Base-by-base conservation (phyloP, 2,113 vertebrate species). In the Caranx melampygus region DNA sequence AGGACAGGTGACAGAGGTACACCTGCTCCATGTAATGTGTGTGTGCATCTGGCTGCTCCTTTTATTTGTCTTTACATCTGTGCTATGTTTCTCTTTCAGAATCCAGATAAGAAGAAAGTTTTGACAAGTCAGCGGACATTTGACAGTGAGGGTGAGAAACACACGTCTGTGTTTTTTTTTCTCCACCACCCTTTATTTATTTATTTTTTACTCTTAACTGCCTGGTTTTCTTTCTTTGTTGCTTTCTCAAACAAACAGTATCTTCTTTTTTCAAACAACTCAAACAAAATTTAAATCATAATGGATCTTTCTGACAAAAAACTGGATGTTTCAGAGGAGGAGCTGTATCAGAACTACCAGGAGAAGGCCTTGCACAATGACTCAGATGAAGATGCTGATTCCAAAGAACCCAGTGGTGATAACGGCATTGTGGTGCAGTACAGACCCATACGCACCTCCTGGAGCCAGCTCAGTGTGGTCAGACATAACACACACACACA, bases 331-430 rank as follows among this genome's bases (percentile, higher is more conserved):
- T 44, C 89, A 99, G 98, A 97, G 91, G 97, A 97, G 12, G 97
- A 97, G 66, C 90, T 99, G 18, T 99, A 98, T 92, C 98, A 99
- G 92, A 99, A 99, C 94, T 99, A 98, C 88, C 96, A 99, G 92
- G 98, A 99, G 85, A 99, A 98, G 87, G 97, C 97, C 11, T 93
- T 99, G 69, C 97, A 98, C 64, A 96, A 96, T 34, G 98, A 99
- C 88, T 99, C 97, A 0, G 98, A 99, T 85, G 98, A 98, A 64
- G 98, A 99, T 18, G 82, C 91, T 0, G 97, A 98, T 88, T 88
- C 92, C 14, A 95, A 82, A 70, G 94, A 95, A 69, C 91, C 95
- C 75, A 96, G 96, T 74, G 52, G 84, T 0, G 95, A 96, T 79
- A 94, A 95, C 8, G 93, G 93, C 81, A 95, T 97, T 1, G 94